phyloP scores from a whole-genome alignment of 2,888 invertebrate genomes.

The Axea sp. region DNA sequence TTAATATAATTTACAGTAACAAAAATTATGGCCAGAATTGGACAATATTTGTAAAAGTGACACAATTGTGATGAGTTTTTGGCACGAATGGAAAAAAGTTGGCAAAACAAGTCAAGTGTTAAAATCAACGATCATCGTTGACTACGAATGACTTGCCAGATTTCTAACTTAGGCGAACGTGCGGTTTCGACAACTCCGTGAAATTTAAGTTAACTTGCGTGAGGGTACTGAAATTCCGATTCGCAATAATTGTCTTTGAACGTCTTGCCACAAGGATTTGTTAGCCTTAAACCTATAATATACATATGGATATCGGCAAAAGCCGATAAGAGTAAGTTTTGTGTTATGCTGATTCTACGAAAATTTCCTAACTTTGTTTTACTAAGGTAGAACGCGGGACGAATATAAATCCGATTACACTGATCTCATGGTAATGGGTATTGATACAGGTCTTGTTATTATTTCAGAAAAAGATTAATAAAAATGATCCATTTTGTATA shows the following conservation, averaged over 20 bases:
- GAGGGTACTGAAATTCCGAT: conserved; percentile 66
- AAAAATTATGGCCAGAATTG: too few relatives aligned
- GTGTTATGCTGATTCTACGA: conserved; percentile 56
- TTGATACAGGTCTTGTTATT: conserved; percentile 16
- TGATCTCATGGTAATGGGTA: conserved; percentile 17
- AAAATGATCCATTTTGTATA: too few relatives aligned
- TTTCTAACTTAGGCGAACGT: conserved; percentile 36
- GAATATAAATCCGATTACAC: conserved; percentile 41
- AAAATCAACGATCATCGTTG: conserved; percentile 43
- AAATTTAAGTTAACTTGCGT: conserved; percentile 63
- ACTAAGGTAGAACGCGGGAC: conserved; percentile 23
- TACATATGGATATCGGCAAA: conserved; percentile 63
- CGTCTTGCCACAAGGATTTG: conserved; percentile 58
- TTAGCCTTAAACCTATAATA: conserved; percentile 61
- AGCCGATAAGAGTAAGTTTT: conserved; percentile 64
- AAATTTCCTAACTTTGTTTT: conserved; percentile 59
- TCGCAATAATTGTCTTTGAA: conserved; percentile 67
- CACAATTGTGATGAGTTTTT: conserved; percentile 3
- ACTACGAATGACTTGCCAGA: conserved; percentile 34
- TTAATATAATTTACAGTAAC: too few relatives aligned
- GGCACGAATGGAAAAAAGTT: conserved; percentile 29
- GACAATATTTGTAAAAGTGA: too few relatives aligned
- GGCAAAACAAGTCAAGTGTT: conserved; percentile 18
- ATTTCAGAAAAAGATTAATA: too few relatives aligned
- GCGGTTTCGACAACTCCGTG: conserved; percentile 53